Evolutionary conservation across 2,113 vertebrate genomes (phyloP), one percentile per base, ranked within the genome.

Genomic region (Serilophus lunatus): DNA sequence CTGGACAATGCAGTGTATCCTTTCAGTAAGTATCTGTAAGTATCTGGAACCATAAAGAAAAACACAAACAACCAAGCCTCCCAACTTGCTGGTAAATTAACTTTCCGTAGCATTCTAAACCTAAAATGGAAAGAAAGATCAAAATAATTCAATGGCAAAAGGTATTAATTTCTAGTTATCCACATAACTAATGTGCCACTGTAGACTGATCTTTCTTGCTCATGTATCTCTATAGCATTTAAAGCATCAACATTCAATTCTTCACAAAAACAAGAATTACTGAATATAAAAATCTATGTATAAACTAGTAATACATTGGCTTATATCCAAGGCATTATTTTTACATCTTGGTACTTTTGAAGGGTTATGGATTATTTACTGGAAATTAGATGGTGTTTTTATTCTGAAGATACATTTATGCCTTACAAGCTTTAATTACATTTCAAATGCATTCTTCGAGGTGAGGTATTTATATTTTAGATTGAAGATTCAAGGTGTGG

Each of bases 351-450:
- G n/a, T n/a, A n/a, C n/a, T n/a, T n/a, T n/a, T n/a, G n/a, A n/a
- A n/a, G n/a, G 18, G 13, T 33, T 63, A 51, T 72, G 42, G 26
- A 83, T 90, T 94, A 86, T 90, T 95, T 93, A 88, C 82, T 70
- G 47, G 86, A 88, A 94, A 91, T 87, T 50, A 78, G 0, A 0
- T 7, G 12, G 20, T 33, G 17, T 60, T 90, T 94, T 93, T 65
- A 87, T 82, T 75, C 59, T 51, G 77, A 80, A 80, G 78, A 88
- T 66, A 87, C n/a, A 82, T 79, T 83, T 85, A 64, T 5, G 18
- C 47, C 56, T 92, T 70, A 80, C 42, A 86, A 90, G n/a, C 38
- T 88, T 94, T 95, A 95, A 95, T 94, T 96, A 94, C 0, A 8
- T 72, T 90, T 82, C 71, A 87, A 94, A 85, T 10, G 11, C 42